phyloP scores from a whole-genome alignment of 2,888 invertebrate species.

The Nowickia ferox region DNA sequence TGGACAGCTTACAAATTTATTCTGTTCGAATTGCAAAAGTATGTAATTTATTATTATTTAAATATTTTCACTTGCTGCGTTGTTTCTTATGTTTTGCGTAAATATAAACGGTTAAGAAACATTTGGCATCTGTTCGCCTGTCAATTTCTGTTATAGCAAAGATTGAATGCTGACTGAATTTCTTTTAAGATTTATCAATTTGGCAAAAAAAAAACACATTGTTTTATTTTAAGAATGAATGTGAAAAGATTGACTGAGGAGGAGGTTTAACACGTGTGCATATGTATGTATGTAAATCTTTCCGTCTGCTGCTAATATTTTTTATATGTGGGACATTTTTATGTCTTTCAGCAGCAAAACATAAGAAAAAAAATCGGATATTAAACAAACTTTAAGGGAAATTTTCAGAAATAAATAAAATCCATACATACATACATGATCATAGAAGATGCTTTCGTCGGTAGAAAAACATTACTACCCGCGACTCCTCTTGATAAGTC shows the following conservation, averaged over 20 bases:
- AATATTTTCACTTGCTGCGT: not conserved
- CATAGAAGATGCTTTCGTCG: too few relatives aligned
- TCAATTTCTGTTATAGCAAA: conserved; percentile 44
- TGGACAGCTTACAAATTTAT: not conserved
- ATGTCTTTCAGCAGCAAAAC: not conserved
- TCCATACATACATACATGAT: not conserved
- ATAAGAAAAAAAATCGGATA: not conserved
- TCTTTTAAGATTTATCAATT: conserved; percentile 52
- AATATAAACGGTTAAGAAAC: conserved; percentile 33
- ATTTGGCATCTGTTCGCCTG: conserved; percentile 61
- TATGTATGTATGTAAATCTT: not conserved
- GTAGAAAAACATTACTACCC: too few relatives aligned
- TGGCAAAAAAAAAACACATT: conserved; percentile 17
- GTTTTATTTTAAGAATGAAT: conserved; percentile 25
- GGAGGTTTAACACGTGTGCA: not conserved
- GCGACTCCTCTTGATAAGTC: too few relatives aligned
- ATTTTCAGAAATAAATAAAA: not conserved
- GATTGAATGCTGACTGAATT: conserved; percentile 50
- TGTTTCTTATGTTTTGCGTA: not conserved
- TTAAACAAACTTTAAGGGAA: not conserved
- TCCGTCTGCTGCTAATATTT: conserved; percentile 19
- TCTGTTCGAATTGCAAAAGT: not conserved
- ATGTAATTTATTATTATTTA: conserved; percentile 8
- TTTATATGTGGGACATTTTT: conserved; percentile 19
- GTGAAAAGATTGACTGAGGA: conserved; percentile 1